Base-by-base conservation (phyloP, 2,113 vertebrate species). In the Beaufortia kweichowensis region DNA sequence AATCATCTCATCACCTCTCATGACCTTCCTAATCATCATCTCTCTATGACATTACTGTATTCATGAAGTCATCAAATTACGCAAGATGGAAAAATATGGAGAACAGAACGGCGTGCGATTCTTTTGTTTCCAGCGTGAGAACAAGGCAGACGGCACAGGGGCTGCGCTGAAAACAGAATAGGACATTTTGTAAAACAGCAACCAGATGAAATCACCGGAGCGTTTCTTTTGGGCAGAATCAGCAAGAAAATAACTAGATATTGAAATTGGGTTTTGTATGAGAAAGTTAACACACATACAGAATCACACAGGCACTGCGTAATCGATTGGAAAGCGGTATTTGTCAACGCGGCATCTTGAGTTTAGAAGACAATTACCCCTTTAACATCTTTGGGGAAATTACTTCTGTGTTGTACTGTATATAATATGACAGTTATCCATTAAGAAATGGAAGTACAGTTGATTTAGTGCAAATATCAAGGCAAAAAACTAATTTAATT, bases 131-230 rank as follows among this genome's bases (percentile, higher is more conserved):
- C 50, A 28, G 9, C 19, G 6, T 64, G 21, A 12, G n/a, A 68
- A 67, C 4, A 29, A 26, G 65, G 19, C 15, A 0, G 39, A 46
- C 41, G 46, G 46, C 17, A 21, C n/a, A 53, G 48, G 15, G 6
- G 28, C 66, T 53, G 43, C 29, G 28, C n/a, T 53, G 66, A 29
- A 35, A 69, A 69, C 19, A 33, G 28, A 68, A 68, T 31, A 33
- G 43, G 28, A 69, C 66, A 53, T 69, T 55, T 33, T 69, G 66
- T 33, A 50, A 69, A 55, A 69, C 66, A 33, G 46, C 48, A 55
- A 29, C 28, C 28, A 23, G n/a, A 23, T 69, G 48, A 69, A 69
- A 69, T 55, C 48, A 55, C 31, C 55, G 48, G 46, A 35, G 67
- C 67, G 55, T 55, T 55, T 33, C 48, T 55, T n/a, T 35, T 69